These are phyloP conservation scores for Amniataba percoides DNA, from an alignment of 2,797 vertebrate genomes.

Conservation along the genomic window DNA sequence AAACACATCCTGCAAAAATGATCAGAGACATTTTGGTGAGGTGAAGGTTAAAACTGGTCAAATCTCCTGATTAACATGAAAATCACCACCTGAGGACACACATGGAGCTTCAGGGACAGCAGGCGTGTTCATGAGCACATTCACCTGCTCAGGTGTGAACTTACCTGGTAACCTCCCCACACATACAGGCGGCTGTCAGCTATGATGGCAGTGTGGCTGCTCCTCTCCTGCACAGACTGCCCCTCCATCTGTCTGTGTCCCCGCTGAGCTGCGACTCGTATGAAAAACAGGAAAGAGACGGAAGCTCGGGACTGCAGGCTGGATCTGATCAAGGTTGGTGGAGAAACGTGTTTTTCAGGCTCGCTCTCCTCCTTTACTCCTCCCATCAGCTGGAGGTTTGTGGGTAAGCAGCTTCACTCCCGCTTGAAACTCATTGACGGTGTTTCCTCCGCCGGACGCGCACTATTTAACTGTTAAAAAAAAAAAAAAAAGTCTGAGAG, in stretches of 20 bases:
- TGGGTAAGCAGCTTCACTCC: background rate
- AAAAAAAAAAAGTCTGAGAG: no score
- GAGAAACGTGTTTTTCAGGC: slow-evolving; percentile 67
- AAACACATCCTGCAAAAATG: no score
- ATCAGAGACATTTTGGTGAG: no score
- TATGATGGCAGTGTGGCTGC: slow-evolving; percentile 92
- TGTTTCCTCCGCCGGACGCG: no score
- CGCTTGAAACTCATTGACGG: no score
- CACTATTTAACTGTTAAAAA: no score
- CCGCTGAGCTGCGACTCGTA: background rate
- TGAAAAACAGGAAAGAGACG: no score
- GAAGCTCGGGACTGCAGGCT: no score
- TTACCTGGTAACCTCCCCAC: slow-evolving; percentile 96
- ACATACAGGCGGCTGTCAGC: slow-evolving; percentile 87
- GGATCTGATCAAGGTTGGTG: no score
- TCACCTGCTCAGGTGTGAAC: slow-evolving; percentile 7
- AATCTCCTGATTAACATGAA: no score
- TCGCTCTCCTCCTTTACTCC: slow-evolving; percentile 52
- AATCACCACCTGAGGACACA: no score
- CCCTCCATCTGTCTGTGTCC: background rate
- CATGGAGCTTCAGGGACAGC: no score
- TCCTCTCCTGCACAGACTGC: slow-evolving; percentile 83
- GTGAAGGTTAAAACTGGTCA: background rate
- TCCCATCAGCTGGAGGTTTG: slow-evolving; percentile 51
- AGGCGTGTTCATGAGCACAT: background rate